Conservation (phyloP, 2,113 vertebrate genomes). For the Recurvirostra avosetta region DNA sequence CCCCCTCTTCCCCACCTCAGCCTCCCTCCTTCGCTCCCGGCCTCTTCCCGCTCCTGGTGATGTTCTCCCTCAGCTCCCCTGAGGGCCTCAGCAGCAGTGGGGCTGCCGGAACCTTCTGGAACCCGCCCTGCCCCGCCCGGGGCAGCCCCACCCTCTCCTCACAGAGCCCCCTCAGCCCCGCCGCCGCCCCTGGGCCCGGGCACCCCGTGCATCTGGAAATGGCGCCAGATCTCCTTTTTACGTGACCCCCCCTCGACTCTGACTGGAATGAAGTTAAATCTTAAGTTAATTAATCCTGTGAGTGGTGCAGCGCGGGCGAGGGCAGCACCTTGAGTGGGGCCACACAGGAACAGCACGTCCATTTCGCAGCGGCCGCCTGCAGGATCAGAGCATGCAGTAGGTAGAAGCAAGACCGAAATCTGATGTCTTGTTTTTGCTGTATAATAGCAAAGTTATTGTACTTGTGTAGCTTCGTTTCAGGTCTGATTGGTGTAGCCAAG, state of each 20-base stretch:
- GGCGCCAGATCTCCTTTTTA: not conserved
- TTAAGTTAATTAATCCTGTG: not conserved
- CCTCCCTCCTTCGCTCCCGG: not conserved
- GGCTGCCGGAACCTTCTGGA: not conserved
- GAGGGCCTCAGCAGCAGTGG: no score
- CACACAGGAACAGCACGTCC: fast-evolving
- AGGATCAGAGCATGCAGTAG: fast-evolving
- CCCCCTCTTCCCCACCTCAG: not conserved
- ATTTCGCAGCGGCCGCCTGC: fast-evolving
- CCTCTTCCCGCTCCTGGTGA: not conserved
- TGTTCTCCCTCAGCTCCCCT: not conserved
- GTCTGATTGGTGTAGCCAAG: fast-evolving
- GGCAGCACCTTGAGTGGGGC: fast-evolving
- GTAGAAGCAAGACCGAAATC: not conserved
- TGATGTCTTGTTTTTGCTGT: fast-evolving
- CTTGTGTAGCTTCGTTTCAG: fast-evolving
- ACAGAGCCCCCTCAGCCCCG: not conserved
- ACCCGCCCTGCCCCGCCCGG: fast-evolving
- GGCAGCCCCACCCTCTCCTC: fast-evolving
- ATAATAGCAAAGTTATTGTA: fast-evolving
- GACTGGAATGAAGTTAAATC: not conserved
- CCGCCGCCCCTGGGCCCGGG: not conserved
- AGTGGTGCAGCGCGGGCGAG: fast-evolving
- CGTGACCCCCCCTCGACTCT: fast-evolving
- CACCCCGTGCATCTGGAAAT: not conserved